Base-by-base conservation (phyloP, 2,888 invertebrate genomes). In the Micropterix aruncella region DNA sequence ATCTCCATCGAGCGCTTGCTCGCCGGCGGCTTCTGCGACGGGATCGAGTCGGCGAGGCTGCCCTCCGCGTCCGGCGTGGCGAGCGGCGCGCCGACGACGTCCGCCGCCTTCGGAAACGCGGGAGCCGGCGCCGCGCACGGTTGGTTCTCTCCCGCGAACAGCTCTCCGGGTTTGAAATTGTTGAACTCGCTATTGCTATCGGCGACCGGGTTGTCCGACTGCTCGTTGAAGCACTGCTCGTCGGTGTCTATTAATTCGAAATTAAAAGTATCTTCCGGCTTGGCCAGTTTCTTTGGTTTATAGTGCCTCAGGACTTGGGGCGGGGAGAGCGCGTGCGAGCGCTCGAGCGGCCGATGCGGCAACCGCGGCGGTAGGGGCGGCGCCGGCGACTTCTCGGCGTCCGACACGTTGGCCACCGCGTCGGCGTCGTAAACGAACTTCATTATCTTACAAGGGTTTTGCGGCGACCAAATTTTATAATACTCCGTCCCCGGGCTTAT, bases 201-300 rank as follows among this genome's bases (percentile, higher is more conserved):
- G n/a, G 63, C 61, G 47, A 69, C 69, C 50, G 68, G 66, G 52
- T 68, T 70, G 50, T 70, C 70, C 2, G 69, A 68, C 12, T 48
- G 42, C n/a, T n/a, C n/a, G n/a, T n/a, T n/a, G 53, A 68, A 68
- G 54, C 67, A 70, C 49, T 73, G 72, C 57, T 88, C 89, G 56
- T 89, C 89, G 9, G 82, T 85, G 55, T 89, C 89, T 48, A 89
- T 81, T 46, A 89, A 75, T 60, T 89, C 89, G 59, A 88, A 89
- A 51, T 80, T 81, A 58, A 89, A 89, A 40, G 83, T 79, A 59
- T 88, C 88, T 59, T 87, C 85, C 38, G 79, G 79, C 49, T 73
- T 71, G 39, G 70, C 62, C 46, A 74, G 60, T 55, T 74, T 77
- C 60, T 79, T 80, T 49, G 80, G 79, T 62, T 83, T 82, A 54